Evolutionary conservation across 1,140 invertebrate species (phyloP).

Genomic region (Drosophila nigrodunni): DNA sequence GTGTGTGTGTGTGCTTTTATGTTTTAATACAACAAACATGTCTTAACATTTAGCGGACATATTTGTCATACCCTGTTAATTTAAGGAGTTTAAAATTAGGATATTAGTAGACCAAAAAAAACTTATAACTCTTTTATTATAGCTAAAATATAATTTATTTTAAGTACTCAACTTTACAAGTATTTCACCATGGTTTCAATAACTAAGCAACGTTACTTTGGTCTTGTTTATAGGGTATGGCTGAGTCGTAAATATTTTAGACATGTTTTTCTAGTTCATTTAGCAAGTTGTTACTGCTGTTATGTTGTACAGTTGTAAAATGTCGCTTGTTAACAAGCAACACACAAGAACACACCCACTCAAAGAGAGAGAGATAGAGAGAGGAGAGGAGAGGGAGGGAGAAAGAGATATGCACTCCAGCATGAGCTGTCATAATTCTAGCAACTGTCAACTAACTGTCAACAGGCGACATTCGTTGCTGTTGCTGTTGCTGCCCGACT

Average conservation of each 20-base stretch:
- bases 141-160: no score
- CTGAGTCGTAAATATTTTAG: background rate
- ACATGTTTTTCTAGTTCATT: constrained; percentile 14
- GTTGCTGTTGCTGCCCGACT: constrained; percentile 34
- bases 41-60: constrained; percentile 26
- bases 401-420: constrained; percentile 16
- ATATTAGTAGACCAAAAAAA: background rate
- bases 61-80: constrained; percentile 19
- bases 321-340: constrained; percentile 29
- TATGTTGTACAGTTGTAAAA: constrained; percentile 41
- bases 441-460: constrained; percentile 68
- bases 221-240: constrained; percentile 1
- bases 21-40: constrained; percentile 9
- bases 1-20: constrained; percentile 13
- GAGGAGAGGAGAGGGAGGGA: background rate
- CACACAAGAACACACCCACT: constrained; percentile 4
- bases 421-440: constrained; percentile 63
- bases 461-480: constrained; percentile 32
- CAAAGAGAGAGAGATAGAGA: background rate
- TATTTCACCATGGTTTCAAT: background rate
- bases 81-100: background rate
- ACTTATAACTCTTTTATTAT: no score
- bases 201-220: background rate
- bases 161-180: background rate
- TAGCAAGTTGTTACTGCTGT: constrained; percentile 34